Evolutionary conservation across 2,888 invertebrate genomes (phyloP).

Genomic region (Leptinotarsa juncta): DNA sequence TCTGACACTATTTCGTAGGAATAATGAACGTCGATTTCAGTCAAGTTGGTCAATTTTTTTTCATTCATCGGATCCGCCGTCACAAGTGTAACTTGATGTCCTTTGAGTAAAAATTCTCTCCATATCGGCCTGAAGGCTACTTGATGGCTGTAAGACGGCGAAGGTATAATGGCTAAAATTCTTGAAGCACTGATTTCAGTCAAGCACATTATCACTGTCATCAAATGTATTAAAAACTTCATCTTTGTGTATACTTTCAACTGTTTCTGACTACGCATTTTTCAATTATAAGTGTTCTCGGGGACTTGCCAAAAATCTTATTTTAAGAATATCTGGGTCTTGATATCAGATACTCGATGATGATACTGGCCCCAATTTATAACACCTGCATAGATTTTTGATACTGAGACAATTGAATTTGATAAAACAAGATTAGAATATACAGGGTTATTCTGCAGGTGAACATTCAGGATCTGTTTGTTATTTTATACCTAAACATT

Average conservation of each 20-base stretch:
- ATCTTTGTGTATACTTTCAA: not conserved
- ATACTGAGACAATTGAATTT: no score
- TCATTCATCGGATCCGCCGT: slow-evolving; percentile 59
- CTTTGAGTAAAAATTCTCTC: slow-evolving; percentile 48
- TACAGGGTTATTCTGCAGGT: no score
- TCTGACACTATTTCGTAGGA: slow-evolving; percentile 53
- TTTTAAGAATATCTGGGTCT: no score
- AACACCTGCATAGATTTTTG: no score
- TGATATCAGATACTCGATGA: no score
- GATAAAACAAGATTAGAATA: no score
- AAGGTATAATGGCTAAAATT: slow-evolving; percentile 48
- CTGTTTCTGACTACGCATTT: not conserved
- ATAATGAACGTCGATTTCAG: slow-evolving; percentile 61
- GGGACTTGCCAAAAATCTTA: no score
- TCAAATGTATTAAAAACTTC: not conserved
- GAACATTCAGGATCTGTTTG: no score
- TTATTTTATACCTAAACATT: no score
- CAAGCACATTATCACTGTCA: not conserved
- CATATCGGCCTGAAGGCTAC: slow-evolving; percentile 51
- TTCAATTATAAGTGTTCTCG: no score
- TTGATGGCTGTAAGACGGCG: slow-evolving; percentile 53
- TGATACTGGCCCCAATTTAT: no score
- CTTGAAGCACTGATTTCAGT: slow-evolving; percentile 24
- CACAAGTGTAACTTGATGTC: slow-evolving; percentile 50
- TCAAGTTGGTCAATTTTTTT: slow-evolving; percentile 59